Evolutionary conservation across 2,113 vertebrate species (phyloP), one percentile per base, ranked within the genome.

Genomic region (Orycteropus afer): DNA sequence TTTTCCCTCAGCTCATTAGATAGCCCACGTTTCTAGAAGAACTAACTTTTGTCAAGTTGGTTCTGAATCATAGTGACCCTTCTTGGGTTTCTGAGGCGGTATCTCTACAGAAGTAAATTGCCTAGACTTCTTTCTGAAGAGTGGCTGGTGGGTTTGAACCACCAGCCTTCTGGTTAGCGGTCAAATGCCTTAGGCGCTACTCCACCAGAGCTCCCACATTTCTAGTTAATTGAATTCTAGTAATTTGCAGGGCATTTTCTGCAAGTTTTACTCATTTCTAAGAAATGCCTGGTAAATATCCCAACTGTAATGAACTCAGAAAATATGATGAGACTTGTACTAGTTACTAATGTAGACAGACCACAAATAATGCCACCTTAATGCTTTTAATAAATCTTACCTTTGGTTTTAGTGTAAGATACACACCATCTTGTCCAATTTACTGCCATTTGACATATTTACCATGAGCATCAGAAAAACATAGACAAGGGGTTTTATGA

Each of bases 191-290:
- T n/a, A n/a, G n/a, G n/a, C n/a, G n/a, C n/a, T n/a, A n/a, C n/a
- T n/a, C n/a, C n/a, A n/a, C n/a, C n/a, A n/a, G n/a, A 82, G 87
- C 73, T 76, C 87, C 63, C 78, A 42, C 42, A 79, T 49, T 96
- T 74, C 69, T 91, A 74, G 51, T 40, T 40, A 85, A 90, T 45
- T 49, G 61, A 84, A 32, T 47, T 63, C 78, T 73, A 86, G 61
- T 71, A 69, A 93, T 96, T 92, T 80, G 59, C 23, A 93, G 76
- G 86, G 63, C 49, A 93, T 96, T 95, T 96, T 86, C 87, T 95
- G 73, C 45, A 85, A 96, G 93, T 94, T 97, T 91, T 55, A 84
- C 74, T 82, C 67, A 59, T 96, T 92, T 96, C 73, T 87, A 37
- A 74, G 81, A 83, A 89, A 80, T 9, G 63, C 37, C 22, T 95